Evolutionary conservation across 2,888 invertebrate species (phyloP).

Genomic region (Caenorhabditis sp.): DNA sequence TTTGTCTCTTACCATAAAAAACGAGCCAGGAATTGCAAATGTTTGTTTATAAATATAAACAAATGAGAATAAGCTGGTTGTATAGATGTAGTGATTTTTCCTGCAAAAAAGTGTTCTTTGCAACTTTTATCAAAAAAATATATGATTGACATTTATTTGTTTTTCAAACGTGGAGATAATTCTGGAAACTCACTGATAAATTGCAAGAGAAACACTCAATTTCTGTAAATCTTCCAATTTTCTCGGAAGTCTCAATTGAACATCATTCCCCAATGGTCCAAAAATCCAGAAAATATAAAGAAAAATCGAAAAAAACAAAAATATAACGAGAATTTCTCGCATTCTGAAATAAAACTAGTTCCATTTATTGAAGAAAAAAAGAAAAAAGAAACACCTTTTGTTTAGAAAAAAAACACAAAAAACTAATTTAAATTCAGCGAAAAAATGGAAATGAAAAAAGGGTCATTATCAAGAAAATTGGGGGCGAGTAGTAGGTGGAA

Average conservation of each 20-base stretch:
- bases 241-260: constrained; percentile 14
- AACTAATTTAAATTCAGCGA: neutral
- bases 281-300: constrained; percentile 28
- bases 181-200: constrained; percentile 15
- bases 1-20: constrained; percentile 73
- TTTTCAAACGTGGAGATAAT: too few relatives aligned
- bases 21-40: constrained; percentile 77
- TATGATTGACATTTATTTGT: too few relatives aligned
- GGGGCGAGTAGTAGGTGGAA: neutral
- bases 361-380: constrained; percentile 4
- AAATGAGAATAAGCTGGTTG: constrained; percentile 20
- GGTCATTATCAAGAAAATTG: neutral
- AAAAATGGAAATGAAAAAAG: neutral
- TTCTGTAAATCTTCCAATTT: constrained; percentile 25
- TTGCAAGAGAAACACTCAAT: constrained; percentile 6
- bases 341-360: constrained; percentile 1
- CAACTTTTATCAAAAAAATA: too few relatives aligned
- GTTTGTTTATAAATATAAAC: constrained; percentile 77
- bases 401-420: neutral
- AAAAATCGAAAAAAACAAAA: constrained; percentile 11
- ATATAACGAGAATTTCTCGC: constrained; percentile 1
- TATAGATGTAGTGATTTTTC: constrained; percentile 23
- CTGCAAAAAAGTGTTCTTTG: constrained; percentile 21
- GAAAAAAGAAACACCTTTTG: neutral
- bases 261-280: constrained; percentile 24